These are phyloP conservation scores for Zophobas atratus DNA, from an alignment of 1,140 invertebrate genomes.

Conservation along the genomic window DNA sequence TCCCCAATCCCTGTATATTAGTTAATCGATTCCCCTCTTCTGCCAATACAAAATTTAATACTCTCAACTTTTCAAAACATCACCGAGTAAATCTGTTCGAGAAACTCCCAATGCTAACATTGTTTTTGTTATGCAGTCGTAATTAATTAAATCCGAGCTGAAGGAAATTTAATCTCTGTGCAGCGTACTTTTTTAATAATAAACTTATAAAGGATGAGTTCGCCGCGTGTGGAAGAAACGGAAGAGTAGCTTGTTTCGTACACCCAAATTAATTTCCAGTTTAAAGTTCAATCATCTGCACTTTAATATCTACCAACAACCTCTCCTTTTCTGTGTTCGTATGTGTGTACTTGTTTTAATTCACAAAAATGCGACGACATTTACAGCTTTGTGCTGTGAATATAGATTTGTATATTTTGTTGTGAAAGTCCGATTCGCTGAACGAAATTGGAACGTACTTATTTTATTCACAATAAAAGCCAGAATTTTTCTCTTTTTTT, in stretches of 20 bases:
- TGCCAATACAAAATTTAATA: neutral
- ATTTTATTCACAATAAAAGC: no score
- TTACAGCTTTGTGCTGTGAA: no score
- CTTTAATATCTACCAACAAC: slow-evolving; percentile 7
- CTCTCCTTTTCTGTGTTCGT: neutral
- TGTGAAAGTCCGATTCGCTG: no score
- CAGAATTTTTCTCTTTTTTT: no score
- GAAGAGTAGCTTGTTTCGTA: slow-evolving; percentile 10
- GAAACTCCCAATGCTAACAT: slow-evolving; percentile 3
- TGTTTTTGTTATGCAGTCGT: slow-evolving; percentile 7
- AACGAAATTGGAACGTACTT: no score
- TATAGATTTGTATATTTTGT: no score
- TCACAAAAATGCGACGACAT: neutral
- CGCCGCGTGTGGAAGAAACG: neutral
- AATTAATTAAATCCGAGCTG: slow-evolving; percentile 36
- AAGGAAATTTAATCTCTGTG: slow-evolving; percentile 12
- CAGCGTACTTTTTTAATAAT: slow-evolving; percentile 26
- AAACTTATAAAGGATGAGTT: slow-evolving; percentile 28
- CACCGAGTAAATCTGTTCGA: neutral
- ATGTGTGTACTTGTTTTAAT: neutral
- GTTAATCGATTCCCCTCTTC: no score
- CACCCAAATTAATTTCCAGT: slow-evolving; percentile 15
- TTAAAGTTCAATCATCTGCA: slow-evolving; percentile 18
- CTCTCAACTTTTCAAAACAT: no score
- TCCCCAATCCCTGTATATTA: no score